phyloP scores from a whole-genome alignment of 2,113 vertebrate genomes.

The Podarcis raffonei region DNA sequence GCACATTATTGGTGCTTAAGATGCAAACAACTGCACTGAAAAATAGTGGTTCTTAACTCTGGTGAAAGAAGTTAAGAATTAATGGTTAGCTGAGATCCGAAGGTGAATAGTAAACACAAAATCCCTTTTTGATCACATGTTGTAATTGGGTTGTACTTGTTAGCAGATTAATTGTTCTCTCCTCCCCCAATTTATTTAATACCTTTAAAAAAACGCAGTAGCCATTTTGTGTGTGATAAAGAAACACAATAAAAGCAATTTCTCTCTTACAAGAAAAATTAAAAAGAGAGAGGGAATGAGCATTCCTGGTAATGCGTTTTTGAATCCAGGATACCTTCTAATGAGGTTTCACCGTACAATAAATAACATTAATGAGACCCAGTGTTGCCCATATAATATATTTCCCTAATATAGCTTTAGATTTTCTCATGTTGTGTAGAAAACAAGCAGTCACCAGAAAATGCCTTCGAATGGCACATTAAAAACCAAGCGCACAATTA shows the following conservation, averaged over 20 bases:
- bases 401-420: constrained; percentile 83
- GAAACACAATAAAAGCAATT: constrained; percentile 82
- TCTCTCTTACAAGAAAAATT: constrained; percentile 59
- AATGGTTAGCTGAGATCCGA: constrained; percentile 61
- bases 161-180: constrained; percentile 76
- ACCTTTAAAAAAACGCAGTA: constrained; percentile 76
- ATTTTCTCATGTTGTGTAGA: constrained; percentile 77
- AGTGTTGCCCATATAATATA: constrained; percentile 82
- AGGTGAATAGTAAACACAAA: constrained; percentile 72
- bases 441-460: constrained; percentile 78
- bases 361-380: constrained; percentile 88
- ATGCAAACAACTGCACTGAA: constrained; percentile 78
- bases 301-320: constrained; percentile 79
- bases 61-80: constrained; percentile 75
- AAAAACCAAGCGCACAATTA: constrained; percentile 80
- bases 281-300: constrained; percentile 57
- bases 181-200: constrained; percentile 75
- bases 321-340: constrained; percentile 83
- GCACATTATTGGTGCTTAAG: constrained; percentile 78
- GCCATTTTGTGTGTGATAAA: constrained; percentile 77
- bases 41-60: constrained; percentile 72
- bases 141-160: constrained; percentile 65
- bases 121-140: constrained; percentile 58
- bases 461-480: constrained; percentile 75
- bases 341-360: constrained; percentile 84